phyloP scores from a whole-genome alignment of 2,113 vertebrate species.

The Hippocampus mohnikei region DNA sequence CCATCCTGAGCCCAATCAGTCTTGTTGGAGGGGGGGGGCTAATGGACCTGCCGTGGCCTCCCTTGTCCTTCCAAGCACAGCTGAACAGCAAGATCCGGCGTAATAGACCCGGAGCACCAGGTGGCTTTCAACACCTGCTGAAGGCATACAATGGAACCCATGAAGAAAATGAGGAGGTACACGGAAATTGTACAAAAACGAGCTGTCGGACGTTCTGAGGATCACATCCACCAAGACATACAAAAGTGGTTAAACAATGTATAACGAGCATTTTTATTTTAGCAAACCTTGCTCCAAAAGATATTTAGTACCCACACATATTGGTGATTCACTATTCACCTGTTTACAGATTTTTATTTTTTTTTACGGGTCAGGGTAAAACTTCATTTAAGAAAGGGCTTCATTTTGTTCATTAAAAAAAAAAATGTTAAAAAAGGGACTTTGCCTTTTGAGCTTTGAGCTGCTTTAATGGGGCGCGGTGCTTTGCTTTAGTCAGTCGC shows the following conservation, averaged over 20 bases:
- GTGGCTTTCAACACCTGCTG: conserved; percentile 67
- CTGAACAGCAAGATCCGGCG: conserved; percentile 47
- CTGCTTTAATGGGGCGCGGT: no score
- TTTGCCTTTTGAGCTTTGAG: no score
- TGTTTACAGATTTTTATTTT: no score
- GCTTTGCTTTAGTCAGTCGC: conserved; percentile 29
- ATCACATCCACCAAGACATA: conserved; percentile 7
- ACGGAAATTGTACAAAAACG: conserved; percentile 4
- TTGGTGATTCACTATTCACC: background rate
- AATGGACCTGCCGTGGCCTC: conserved; percentile 67
- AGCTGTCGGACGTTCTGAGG: conserved; percentile 2
- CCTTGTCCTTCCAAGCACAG: conserved; percentile 53
- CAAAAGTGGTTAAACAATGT: conserved; percentile 9
- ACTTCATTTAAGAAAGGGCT: no score
- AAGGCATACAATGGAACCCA: conserved; percentile 49
- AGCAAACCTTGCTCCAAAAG: background rate
- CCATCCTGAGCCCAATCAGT: conserved; percentile 69
- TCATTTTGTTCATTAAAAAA: no score
- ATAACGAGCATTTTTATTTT: background rate
- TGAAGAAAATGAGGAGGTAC: conserved; percentile 21
- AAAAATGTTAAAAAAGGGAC: no score
- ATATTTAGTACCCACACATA: background rate
- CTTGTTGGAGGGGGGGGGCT: conserved; percentile 72
- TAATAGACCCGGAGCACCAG: conserved; percentile 61
- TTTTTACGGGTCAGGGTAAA: no score